A percentile compares a stretch with the other conserved stretches of the same genome.
These are phyloP conservation scores for Andrena cerasifolii DNA, from an alignment of 1,140 invertebrate species.

Conservation along the genomic window DNA sequence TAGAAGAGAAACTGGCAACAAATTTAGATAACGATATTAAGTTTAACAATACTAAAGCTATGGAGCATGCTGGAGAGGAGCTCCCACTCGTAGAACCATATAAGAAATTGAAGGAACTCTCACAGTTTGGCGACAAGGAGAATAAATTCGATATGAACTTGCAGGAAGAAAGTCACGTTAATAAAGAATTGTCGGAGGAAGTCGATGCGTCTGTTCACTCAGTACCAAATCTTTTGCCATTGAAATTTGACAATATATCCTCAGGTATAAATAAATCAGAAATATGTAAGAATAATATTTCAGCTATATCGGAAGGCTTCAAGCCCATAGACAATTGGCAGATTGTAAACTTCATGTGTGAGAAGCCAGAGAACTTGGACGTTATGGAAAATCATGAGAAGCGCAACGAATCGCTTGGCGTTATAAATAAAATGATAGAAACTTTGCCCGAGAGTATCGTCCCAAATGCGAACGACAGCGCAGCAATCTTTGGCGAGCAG, in stretches of 20 bases:
- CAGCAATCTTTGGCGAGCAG: slow-evolving; percentile 8
- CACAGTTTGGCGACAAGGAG: slow-evolving; percentile 15
- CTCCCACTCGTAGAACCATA: slow-evolving; percentile 30
- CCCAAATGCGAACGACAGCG: slow-evolving; percentile 14
- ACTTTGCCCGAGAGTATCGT: slow-evolving; percentile 25
- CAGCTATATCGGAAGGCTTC: slow-evolving; percentile 23
- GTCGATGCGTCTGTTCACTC: slow-evolving; percentile 23
- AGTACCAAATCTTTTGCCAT: slow-evolving; percentile 22
- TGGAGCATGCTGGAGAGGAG: slow-evolving; percentile 28
- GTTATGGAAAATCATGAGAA: slow-evolving; percentile 51
- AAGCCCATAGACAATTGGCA: slow-evolving; percentile 37
- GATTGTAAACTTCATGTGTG: slow-evolving; percentile 37
- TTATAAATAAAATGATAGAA: slow-evolving; percentile 38
- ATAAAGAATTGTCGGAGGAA: slow-evolving; percentile 36
- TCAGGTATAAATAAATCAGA: slow-evolving; percentile 36
- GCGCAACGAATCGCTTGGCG: slow-evolving; percentile 41
- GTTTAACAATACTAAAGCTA: slow-evolving; percentile 17
- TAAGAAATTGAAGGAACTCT: slow-evolving; percentile 47
- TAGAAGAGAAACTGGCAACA: slow-evolving; percentile 37
- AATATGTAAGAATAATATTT: slow-evolving; percentile 38
- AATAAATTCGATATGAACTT: slow-evolving; percentile 47
- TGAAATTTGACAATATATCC: slow-evolving; percentile 49
- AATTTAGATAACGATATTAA: slow-evolving; percentile 42
- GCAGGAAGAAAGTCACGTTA: slow-evolving; percentile 23
- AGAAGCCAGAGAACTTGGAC: slow-evolving; percentile 42